Base-by-base conservation (phyloP, 2,113 vertebrate species). In the Pachyramphus minor region DNA sequence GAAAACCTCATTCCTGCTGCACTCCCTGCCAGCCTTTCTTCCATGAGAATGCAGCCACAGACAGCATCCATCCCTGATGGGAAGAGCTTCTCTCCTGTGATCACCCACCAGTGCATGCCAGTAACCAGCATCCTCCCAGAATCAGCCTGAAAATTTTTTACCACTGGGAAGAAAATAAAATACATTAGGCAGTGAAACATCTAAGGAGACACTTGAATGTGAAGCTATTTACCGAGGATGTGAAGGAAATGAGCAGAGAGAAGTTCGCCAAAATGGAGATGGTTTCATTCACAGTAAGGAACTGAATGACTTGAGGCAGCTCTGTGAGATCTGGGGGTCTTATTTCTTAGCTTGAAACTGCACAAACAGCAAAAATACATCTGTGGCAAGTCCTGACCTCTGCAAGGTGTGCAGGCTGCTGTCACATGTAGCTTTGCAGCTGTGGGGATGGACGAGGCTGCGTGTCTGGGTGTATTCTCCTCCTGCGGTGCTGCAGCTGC, bases 11-110 rank as follows among this genome's bases (percentile, higher is more conserved):
- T 12, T 59, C 8, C 42, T 58, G 28, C 50, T 49, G 16, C 22
- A 12, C 18, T 63, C 4, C 12, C 3, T 53, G 68, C 30, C 10
- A 20, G 39, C 12, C 27, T 28, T 25, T 53, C 19, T 73, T 47
- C 25, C 42, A 22, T 1, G 2, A 52, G 41, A 66, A 31, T 6
- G 13, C 4, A 15, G n/a, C 25, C 10, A 8, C 11, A 27, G 31
- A 23, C 17, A 84, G 35, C 12, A 44, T 12, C 41, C 4, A 0
- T 10, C 6, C 8, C 20, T 0, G 0, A 0, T 0, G 2, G 14
- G 35, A 62, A 71, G 22, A 55, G 4, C 11, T 39, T 44, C 41
- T 84, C 13, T 58, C 13, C 35, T 59, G 20, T 0, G 0, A 41
- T 6, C 0, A 0, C 3, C 41, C 41, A 23, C 13, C 67, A 35